A percentile compares a stretch with the other conserved stretches of the same genome.
phyloP scores from a whole-genome alignment of 2,797 vertebrate genomes.

The Crenuchus spilurus region DNA sequence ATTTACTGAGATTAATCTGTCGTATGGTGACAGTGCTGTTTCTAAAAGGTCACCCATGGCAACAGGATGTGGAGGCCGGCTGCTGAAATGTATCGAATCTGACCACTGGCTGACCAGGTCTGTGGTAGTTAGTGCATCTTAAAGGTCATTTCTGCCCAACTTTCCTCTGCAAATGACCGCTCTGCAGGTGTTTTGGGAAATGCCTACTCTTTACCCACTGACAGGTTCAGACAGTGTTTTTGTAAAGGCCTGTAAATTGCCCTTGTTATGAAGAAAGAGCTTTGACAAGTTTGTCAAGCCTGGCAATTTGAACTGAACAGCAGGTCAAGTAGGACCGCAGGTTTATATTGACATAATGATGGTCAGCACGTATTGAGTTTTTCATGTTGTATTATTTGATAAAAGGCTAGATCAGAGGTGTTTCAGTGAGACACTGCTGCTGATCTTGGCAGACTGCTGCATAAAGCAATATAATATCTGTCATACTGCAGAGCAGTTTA shows the following conservation, averaged over 20 bases:
- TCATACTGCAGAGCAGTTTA: slow-evolving; percentile 16
- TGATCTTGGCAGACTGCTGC: neutral
- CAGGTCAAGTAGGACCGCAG: slow-evolving; percentile 31
- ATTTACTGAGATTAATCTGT: slow-evolving; percentile 74
- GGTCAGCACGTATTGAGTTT: neutral
- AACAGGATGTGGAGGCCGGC: slow-evolving; percentile 70
- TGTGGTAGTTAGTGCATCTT: slow-evolving; percentile 69
- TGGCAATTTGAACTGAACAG: slow-evolving; percentile 36
- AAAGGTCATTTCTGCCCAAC: slow-evolving; percentile 71
- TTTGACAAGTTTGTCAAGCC: slow-evolving; percentile 50
- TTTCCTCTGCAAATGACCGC: slow-evolving; percentile 64
- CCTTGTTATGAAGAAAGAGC: slow-evolving; percentile 44
- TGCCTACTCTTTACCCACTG: slow-evolving; percentile 53
- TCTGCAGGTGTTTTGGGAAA: slow-evolving; percentile 62
- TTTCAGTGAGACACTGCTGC: neutral
- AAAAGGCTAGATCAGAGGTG: slow-evolving; percentile 1
- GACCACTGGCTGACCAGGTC: slow-evolving; percentile 68
- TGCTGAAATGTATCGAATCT: slow-evolving; percentile 73
- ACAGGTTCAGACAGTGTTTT: slow-evolving; percentile 50
- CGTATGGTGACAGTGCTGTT: slow-evolving; percentile 79
- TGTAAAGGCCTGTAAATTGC: slow-evolving; percentile 41
- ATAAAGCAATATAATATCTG: slow-evolving; percentile 6
- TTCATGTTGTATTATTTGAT: slow-evolving; percentile 5
- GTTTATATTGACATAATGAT: slow-evolving; percentile 19
- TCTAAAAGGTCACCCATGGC: slow-evolving; percentile 82